Conservation (phyloP, 2,797 vertebrate species). For the Bucorvus abyssinicus region DNA sequence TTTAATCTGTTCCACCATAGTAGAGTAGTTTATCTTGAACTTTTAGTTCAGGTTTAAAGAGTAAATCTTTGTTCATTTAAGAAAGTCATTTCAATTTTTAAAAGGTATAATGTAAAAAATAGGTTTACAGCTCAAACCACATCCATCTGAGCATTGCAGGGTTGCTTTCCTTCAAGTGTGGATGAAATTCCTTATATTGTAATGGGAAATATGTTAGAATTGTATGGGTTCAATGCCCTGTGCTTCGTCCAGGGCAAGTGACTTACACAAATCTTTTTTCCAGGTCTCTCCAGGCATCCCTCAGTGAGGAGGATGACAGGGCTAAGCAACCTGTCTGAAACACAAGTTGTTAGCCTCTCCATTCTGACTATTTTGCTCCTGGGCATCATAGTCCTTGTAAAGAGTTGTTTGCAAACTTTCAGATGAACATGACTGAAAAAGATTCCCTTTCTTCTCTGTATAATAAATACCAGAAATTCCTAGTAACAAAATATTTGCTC, state of each 20-base stretch:
- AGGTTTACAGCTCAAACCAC: constrained; percentile 42
- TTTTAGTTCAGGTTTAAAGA: not conserved
- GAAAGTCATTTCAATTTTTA: constrained; percentile 51
- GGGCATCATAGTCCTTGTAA: not conserved
- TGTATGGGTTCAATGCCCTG: not conserved
- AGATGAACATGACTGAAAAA: not conserved
- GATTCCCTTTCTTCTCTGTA: not conserved
- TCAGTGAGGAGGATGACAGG: not conserved
- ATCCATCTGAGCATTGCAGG: constrained; percentile 28
- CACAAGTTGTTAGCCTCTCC: not conserved
- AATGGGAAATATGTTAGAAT: constrained; percentile 49
- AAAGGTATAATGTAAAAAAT: constrained; percentile 17
- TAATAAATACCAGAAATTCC: not conserved
- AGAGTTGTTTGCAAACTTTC: not conserved
- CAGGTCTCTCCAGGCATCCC: not conserved
- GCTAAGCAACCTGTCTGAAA: not conserved
- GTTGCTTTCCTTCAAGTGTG: constrained; percentile 56
- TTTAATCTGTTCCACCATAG: not conserved
- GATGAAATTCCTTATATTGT: constrained; percentile 42
- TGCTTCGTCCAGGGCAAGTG: constrained; percentile 55
- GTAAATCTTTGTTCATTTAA: constrained; percentile 28
- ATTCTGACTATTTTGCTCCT: constrained; percentile 4
- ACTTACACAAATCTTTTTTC: constrained; percentile 55
- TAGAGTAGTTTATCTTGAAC: constrained; percentile 9
- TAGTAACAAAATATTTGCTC: not conserved